Evolutionary conservation across 2,888 invertebrate species (phyloP).

Genomic region (Drosophila greeni): DNA sequence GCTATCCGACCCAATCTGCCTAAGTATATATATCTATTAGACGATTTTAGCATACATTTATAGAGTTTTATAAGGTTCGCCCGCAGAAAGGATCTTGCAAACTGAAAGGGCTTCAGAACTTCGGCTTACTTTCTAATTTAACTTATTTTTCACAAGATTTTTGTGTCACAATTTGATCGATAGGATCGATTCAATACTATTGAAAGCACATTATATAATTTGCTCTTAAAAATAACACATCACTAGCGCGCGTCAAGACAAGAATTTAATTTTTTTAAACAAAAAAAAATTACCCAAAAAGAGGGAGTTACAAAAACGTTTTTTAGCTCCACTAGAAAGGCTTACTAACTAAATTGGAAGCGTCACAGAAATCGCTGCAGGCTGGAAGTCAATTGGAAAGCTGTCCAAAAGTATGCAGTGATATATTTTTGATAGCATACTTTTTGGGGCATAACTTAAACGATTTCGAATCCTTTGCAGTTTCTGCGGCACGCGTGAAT

Average conservation of each 20-base stretch:
- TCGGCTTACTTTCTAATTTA: conserved; percentile 1
- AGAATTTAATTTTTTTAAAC: neutral
- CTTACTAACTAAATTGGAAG: conserved; percentile 21
- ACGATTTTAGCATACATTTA: neutral
- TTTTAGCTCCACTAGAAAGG: conserved; percentile 7
- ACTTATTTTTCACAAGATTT: conserved; percentile 10
- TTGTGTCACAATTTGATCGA: conserved; percentile 8
- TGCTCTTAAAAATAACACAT: conserved; percentile 4
- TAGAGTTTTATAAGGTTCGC: neutral
- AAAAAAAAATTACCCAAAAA: neutral
- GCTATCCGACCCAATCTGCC: neutral
- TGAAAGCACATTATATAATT: conserved; percentile 5
- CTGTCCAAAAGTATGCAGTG: neutral
- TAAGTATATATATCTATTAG: neutral
- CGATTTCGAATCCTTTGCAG: neutral
- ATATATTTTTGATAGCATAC: neutral
- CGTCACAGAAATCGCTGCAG: neutral
- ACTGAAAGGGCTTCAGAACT: neutral
- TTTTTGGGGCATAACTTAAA: neutral
- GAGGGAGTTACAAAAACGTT: neutral
- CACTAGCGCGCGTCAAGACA: neutral
- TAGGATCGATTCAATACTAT: conserved; percentile 14
- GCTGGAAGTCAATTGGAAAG: neutral
- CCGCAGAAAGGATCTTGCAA: neutral
- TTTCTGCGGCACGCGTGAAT: conserved; percentile 21